phyloP scores from a whole-genome alignment of 2,797 vertebrate species.

The Tamandua tetradactyla region DNA sequence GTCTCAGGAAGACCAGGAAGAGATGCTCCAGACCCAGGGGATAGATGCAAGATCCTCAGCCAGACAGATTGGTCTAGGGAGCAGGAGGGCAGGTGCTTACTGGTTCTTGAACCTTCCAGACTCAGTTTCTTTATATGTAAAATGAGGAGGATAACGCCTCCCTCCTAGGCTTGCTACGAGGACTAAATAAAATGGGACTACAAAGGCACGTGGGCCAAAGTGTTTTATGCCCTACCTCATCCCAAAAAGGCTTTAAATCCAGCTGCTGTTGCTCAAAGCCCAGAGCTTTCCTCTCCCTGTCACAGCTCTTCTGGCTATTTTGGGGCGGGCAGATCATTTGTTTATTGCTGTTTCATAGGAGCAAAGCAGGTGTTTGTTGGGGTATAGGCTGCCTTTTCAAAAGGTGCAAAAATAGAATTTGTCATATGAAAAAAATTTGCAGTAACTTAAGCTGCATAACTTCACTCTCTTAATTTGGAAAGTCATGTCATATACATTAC shows the following conservation, averaged over 20 bases:
- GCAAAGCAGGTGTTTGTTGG: slow-evolving; percentile 21
- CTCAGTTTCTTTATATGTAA: background rate
- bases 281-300: background rate
- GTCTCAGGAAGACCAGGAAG: background rate
- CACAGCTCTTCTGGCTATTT: slow-evolving; percentile 40
- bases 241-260: background rate
- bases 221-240: background rate
- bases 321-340: slow-evolving; percentile 16
- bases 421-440: slow-evolving; percentile 32
- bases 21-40: background rate
- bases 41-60: background rate
- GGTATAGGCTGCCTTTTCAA: slow-evolving; percentile 31
- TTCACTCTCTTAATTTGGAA: slow-evolving; percentile 59
- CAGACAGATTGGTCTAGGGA: background rate
- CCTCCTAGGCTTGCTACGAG: background rate
- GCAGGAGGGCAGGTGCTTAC: background rate
- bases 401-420: slow-evolving; percentile 57
- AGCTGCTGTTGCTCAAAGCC: background rate
- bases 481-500: slow-evolving; percentile 29
- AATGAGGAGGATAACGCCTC: no score
- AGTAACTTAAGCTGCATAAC: slow-evolving; percentile 35
- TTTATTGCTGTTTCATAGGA: slow-evolving; percentile 15
- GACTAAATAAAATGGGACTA: background rate
- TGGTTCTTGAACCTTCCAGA: background rate
- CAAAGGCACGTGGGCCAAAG: background rate